Conservation (phyloP, 2,113 vertebrate species). For the Amblyornis subalaris region DNA sequence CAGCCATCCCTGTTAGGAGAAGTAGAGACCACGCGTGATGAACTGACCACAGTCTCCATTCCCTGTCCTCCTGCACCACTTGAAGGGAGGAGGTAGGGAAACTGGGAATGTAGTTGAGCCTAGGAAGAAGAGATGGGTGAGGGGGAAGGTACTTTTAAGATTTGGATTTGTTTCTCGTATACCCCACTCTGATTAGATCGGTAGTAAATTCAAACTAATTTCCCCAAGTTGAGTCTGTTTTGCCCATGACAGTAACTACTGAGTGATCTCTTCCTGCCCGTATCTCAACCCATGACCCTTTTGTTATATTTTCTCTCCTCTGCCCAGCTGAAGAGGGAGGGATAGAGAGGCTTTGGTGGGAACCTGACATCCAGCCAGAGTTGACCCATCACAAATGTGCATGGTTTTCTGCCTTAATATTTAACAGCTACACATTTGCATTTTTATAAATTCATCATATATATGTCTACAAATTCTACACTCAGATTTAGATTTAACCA, state of each 20-base stretch:
- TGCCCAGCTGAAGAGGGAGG: not conserved
- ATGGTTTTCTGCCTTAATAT: not conserved
- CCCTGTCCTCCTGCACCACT: not conserved
- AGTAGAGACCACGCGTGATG: no score
- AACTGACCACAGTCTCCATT: not conserved
- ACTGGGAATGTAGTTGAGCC: not conserved
- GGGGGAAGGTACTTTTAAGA: not conserved
- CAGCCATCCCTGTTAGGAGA: not conserved
- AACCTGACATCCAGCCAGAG: not conserved
- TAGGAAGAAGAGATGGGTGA: not conserved
- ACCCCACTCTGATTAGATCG: not conserved
- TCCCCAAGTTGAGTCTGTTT: not conserved
- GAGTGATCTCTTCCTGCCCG: not conserved
- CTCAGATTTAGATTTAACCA: not conserved
- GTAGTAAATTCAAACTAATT: not conserved
- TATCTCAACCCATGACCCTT: not conserved
- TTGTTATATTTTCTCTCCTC: not conserved
- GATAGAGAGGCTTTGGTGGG: not conserved
- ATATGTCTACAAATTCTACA: not conserved
- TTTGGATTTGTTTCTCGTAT: not conserved
- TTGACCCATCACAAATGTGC: rapidly evolving
- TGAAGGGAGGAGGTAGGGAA: not conserved
- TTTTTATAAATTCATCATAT: not conserved
- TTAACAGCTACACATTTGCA: not conserved
- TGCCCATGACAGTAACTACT: not conserved